Evolutionary conservation across 2,797 vertebrate genomes (phyloP), one percentile per base, ranked within the genome.

Genomic region (Jordanella pulchra): DNA sequence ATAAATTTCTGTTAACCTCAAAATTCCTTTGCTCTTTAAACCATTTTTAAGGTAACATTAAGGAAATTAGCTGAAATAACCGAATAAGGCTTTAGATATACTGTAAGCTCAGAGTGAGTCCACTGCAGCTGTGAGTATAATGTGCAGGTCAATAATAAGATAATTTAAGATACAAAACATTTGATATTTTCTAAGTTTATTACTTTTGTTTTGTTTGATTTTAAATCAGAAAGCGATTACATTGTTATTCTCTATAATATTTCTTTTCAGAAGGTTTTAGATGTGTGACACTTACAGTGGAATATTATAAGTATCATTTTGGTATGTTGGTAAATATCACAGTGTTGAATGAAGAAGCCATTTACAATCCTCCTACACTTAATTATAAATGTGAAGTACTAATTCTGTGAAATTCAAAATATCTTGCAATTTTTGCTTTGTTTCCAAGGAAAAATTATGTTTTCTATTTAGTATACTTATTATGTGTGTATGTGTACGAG

Each of bases 11-110:
- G 12, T 80, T 63, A 72, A 67, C 18, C 32, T 69, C 76, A 73
- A 14, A 42, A 75, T 84, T 82, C 56, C 78, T 67, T 48, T 12
- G 39, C 75, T 84, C 73, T 76, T 69, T 28, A 32, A 71, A 80
- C 54, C 72, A 76, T 85, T 83, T 78, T 86, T 81, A 76, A 79
- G 78, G 65, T 84, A 91, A 86, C 77, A 84, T 76, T 74, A 84
- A 75, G 71, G 78, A 82, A 90, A 75, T 85, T 73, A 86, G 84
- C 85, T 84, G 82, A 70, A 64, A 79, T 87, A 80, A 89, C 73
- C 84, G 80, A 83, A 85, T 75, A 82, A 78, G 75, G 75, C 78
- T 84, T 84, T 82, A 80, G 77, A 74, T 77, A 4, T 50, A 70
- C 87, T 87, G 82, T 84, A 74, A 89, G 80, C 73, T 75, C 82